Evolutionary conservation across 1,140 invertebrate genomes (phyloP).

Genomic region (Cotesia vestalis): DNA sequence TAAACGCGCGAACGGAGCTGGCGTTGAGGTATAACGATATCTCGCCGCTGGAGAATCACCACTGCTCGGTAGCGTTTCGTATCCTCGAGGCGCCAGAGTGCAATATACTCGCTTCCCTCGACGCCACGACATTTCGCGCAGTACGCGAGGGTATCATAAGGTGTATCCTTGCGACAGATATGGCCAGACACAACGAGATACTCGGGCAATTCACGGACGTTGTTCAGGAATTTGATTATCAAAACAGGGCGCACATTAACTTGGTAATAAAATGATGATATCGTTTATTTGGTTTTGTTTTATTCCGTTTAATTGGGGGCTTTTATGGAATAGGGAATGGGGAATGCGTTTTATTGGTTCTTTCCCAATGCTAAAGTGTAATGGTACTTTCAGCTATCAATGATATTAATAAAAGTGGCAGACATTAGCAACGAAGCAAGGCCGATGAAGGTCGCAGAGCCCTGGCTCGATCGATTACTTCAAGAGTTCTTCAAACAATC

Average conservation of each 20-base stretch:
- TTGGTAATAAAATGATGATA: slow-evolving; percentile 70
- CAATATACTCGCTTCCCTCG: slow-evolving; percentile 80
- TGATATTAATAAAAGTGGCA: slow-evolving; percentile 87
- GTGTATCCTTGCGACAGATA: slow-evolving; percentile 86
- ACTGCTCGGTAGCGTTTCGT: slow-evolving; percentile 87
- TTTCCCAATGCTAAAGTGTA: not conserved
- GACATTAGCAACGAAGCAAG: slow-evolving; percentile 89
- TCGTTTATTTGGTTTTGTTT: not conserved
- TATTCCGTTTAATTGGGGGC: no score
- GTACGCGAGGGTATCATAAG: slow-evolving; percentile 84
- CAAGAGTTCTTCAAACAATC: slow-evolving; percentile 85
- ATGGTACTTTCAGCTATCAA: slow-evolving; percentile 72
- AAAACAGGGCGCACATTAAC: slow-evolving; percentile 80
- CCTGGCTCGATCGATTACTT: slow-evolving; percentile 83
- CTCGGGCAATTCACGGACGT: slow-evolving; percentile 79
- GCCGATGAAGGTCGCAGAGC: slow-evolving; percentile 85
- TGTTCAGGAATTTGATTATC: slow-evolving; percentile 77
- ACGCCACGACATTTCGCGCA: slow-evolving; percentile 69
- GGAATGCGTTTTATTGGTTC: no score
- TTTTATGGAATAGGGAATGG: no score
- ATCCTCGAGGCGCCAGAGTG: slow-evolving; percentile 80
- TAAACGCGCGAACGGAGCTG: slow-evolving; percentile 86
- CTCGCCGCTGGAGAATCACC: slow-evolving; percentile 89
- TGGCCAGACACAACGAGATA: slow-evolving; percentile 89
- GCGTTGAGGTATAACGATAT: slow-evolving; percentile 90